phyloP scores from a whole-genome alignment of 1,140 invertebrate genomes.

The Myzus persicae region DNA sequence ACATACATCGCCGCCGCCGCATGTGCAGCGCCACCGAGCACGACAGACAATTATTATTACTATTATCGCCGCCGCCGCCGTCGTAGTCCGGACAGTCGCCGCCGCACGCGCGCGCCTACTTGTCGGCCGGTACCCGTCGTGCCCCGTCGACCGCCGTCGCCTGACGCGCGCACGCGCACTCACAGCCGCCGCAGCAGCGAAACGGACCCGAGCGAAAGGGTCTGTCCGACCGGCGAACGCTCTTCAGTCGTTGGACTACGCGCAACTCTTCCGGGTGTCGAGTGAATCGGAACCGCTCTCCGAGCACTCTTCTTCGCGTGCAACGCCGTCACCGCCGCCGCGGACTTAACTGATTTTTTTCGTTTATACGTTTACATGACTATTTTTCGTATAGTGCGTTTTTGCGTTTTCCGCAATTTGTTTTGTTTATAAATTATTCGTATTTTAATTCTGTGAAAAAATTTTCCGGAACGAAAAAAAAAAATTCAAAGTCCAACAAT shows the following conservation, averaged over 20 bases:
- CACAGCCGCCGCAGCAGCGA: background rate
- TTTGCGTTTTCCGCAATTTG: background rate
- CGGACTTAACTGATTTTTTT: background rate
- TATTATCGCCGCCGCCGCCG: background rate
- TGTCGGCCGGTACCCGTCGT: background rate
- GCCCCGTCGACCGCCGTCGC: background rate
- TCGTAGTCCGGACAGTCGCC: background rate
- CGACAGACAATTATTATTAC: background rate
- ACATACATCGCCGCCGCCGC: background rate
- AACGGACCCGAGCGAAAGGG: constrained; percentile 34
- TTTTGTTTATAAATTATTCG: background rate
- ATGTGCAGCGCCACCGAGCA: background rate
- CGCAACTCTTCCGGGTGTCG: constrained; percentile 47
- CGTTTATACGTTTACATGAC: background rate
- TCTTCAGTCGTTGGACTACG: constrained; percentile 54
- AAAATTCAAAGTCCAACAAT: background rate
- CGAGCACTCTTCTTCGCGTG: constrained; percentile 36
- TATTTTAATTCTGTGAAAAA: background rate
- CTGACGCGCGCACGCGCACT: background rate
- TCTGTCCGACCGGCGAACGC: background rate
- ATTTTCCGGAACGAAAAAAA: background rate
- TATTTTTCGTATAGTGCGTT: background rate
- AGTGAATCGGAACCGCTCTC: constrained; percentile 52
- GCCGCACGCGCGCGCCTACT: background rate
- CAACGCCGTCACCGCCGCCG: background rate